Base-by-base conservation (phyloP, 2,888 invertebrate species). In the Hipparchia sbordonii region DNA sequence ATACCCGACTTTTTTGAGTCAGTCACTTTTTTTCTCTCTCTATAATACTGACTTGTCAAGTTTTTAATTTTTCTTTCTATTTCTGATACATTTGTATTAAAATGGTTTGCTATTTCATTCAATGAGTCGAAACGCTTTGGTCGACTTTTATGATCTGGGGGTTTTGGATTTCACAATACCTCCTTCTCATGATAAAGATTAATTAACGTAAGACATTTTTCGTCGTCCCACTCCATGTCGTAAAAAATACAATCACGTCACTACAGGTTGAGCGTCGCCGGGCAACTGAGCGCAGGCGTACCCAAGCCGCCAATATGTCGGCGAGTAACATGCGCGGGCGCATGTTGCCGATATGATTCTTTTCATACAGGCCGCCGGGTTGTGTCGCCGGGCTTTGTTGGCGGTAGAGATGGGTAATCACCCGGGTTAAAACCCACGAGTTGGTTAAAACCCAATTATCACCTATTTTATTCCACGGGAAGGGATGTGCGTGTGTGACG, bases 281-380 rank as follows among this genome's bases (percentile, higher is more conserved):
- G 23, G 23, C 23, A 23, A 23, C 23, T 23, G 23, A 23, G 23
- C 23, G 73, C 71, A 48, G 13, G 63, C 63, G 46, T 48, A 72
- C 69, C 59, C 76, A 75, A 76, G 75, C 72, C 70, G 72, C 72
- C 70, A 60, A 66, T 70, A 72, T 70, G 70, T 70, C 60, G 72
- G 67, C 75, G 76, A 72, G 72, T 39, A 75, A 72, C 76, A 76
- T 74, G 74, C 73, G 76, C 74, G 48, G 76, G 72, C 74, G 72
- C 75, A 76, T 74, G 72, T 77, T 71, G 77, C 75, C 75, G 75
- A 77, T 71, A 75, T 76, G 72, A 76, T 77, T 76, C 73, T 78
- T 67, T 74, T 76, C 73, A 45, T 67, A 66, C 59, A 68, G 59
- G 67, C 67, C 67, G 57, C 67, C 59, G 48, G 67, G 67, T 63